phyloP scores from a whole-genome alignment of 2,797 vertebrate genomes.

The Chlorospingus semifuscus region DNA sequence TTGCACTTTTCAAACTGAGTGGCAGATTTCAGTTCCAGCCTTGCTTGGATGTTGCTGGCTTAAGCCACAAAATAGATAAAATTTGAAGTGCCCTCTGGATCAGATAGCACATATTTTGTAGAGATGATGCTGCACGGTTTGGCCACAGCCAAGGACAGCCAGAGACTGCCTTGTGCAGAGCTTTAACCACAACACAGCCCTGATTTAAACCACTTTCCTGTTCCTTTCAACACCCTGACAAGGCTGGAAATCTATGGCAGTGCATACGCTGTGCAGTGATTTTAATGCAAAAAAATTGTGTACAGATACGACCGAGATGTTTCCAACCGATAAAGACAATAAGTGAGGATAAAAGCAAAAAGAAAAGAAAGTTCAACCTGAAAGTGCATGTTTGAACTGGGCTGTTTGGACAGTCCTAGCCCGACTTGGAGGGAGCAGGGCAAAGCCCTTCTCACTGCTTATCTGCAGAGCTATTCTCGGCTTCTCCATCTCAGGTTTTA shows the following conservation, averaged over 20 bases:
- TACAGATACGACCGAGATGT: not conserved
- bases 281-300: not conserved
- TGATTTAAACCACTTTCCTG: not conserved
- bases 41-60: not conserved
- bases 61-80: not conserved
- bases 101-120: not conserved
- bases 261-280: not conserved
- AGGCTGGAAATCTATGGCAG: not conserved
- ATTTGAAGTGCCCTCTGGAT: not conserved
- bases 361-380: not conserved
- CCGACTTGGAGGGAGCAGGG: not conserved
- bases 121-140: not conserved
- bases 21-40: not conserved
- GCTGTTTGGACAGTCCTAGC: not conserved
- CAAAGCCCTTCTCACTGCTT: not conserved
- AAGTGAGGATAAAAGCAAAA: not conserved
- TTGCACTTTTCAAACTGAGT: not conserved
- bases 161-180: not conserved
- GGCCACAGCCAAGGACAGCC: not conserved
- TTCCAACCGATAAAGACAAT: not conserved
- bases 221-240: not conserved
- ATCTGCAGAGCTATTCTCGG: constrained; percentile 2
- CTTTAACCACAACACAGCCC: not conserved
- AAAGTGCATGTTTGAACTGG: not conserved
- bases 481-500: not conserved